Conservation (phyloP, 2,888 invertebrate species). For the Strigamia crassipes region DNA sequence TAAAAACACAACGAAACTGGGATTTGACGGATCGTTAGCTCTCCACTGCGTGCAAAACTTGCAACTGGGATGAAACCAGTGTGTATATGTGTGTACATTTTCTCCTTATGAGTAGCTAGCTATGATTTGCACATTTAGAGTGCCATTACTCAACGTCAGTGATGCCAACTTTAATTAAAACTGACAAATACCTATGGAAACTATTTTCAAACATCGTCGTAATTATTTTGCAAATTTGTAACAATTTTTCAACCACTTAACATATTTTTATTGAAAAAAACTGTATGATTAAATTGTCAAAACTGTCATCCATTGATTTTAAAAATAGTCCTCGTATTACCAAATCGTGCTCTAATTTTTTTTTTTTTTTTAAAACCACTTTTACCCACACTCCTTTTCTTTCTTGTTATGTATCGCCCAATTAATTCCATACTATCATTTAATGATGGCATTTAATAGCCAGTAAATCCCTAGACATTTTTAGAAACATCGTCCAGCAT, state of each 20-base stretch:
- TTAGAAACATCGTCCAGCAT: no score
- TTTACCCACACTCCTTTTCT: no score
- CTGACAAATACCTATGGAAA: not conserved
- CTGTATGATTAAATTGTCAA: no score
- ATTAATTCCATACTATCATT: no score
- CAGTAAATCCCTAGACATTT: no score
- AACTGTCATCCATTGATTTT: no score
- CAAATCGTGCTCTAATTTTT: no score
- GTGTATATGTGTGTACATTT: not conserved
- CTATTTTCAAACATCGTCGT: not conserved
- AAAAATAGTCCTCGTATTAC: no score
- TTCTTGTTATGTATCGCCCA: no score
- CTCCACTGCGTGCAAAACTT: not conserved
- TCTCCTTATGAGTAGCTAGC: not conserved
- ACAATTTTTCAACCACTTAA: not conserved
- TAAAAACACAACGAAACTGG: not conserved
- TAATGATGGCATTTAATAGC: no score
- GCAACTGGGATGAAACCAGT: not conserved
- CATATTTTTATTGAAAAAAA: not conserved
- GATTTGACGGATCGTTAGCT: constrained; percentile 3
- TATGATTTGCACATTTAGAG: constrained; percentile 29
- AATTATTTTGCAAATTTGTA: not conserved
- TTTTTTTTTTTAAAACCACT: no score
- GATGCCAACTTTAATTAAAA: constrained; percentile 37
- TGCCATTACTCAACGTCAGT: constrained; percentile 15